Evolutionary conservation across 2,113 vertebrate species (phyloP).

Genomic region (Myodes glareolus): DNA sequence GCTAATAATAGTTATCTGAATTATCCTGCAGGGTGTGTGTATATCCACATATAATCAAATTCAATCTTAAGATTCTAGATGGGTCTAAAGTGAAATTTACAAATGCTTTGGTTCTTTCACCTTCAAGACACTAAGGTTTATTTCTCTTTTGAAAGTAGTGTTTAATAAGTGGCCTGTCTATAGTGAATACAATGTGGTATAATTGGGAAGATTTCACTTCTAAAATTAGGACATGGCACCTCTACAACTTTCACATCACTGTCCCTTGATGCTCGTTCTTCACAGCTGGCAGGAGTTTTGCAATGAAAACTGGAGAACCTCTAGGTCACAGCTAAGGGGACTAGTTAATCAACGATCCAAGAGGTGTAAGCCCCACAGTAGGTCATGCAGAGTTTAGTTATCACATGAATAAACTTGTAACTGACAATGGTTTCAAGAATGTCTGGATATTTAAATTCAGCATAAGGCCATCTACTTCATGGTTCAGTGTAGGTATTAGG

Average conservation of each 20-base stretch:
- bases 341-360: background rate
- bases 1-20: background rate
- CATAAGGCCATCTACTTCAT: background rate
- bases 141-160: background rate
- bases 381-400: background rate
- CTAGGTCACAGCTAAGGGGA: background rate
- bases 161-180: background rate
- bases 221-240: background rate
- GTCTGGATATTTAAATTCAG: background rate
- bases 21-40: background rate
- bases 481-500: background rate
- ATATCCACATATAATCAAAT: background rate
- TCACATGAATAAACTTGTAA: background rate
- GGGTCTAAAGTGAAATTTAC: background rate
- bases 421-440: background rate
- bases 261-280: background rate
- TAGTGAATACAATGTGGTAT: background rate
- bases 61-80: background rate
- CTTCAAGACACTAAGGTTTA: background rate
- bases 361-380: fast-evolving
- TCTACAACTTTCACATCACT: background rate
- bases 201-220: background rate
- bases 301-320: background rate
- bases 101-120: background rate
- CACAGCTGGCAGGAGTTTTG: background rate